Conservation (phyloP, 2,888 invertebrate species). For the Uloborus plumipes region DNA sequence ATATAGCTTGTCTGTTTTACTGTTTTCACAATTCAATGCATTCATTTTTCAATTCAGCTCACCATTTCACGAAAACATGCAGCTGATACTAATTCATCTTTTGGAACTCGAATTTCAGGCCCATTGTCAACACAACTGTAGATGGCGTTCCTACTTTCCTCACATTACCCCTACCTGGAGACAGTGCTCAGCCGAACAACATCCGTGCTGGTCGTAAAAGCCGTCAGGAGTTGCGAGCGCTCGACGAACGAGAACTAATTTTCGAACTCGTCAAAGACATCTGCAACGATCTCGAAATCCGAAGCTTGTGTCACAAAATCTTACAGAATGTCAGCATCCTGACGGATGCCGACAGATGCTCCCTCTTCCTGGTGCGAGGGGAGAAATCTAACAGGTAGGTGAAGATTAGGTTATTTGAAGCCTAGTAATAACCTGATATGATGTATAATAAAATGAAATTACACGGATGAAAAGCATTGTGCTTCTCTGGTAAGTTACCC, state of each 20-base stretch:
- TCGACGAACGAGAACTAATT: constrained; percentile 94
- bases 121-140: constrained; percentile 88
- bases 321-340: constrained; percentile 91
- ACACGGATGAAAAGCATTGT: too few species aligned
- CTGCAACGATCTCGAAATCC: constrained; percentile 94
- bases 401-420: constrained; percentile 69
- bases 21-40: not conserved
- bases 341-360: constrained; percentile 91
- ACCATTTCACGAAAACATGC: too few species aligned
- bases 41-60: not conserved
- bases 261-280: constrained; percentile 97
- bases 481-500: too few species aligned
- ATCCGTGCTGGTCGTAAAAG: constrained; percentile 50
- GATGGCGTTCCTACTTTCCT: constrained; percentile 95
- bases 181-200: constrained; percentile 75
- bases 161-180: constrained; percentile 75
- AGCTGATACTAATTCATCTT: constrained; percentile 69
- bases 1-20: too few species aligned
- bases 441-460: too few species aligned
- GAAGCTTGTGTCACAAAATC: constrained; percentile 95
- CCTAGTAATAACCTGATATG: not conserved
- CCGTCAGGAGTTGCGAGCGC: constrained; percentile 79
- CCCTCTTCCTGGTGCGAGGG: constrained; percentile 81
- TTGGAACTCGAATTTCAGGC: constrained; percentile 73
- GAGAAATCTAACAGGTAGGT: constrained; percentile 72